Evolutionary conservation across 2,888 invertebrate species (phyloP).

Genomic region (Trachelus stipa): DNA sequence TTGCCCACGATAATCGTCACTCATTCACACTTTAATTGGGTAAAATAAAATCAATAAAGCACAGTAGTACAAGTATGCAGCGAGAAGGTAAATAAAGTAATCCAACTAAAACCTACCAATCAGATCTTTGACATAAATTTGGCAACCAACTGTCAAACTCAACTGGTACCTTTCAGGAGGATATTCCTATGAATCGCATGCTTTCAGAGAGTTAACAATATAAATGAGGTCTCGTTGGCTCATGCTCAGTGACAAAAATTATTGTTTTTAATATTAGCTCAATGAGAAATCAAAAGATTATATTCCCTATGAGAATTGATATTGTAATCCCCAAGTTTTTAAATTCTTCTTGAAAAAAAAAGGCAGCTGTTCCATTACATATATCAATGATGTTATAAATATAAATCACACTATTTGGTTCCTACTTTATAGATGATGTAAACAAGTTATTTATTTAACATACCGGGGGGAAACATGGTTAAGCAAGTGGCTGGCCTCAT

Average conservation of each 20-base stretch:
- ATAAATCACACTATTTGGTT: neutral
- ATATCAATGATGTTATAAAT: neutral
- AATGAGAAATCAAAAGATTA: neutral
- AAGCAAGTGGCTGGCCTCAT: slow-evolving; percentile 65
- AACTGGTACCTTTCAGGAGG: neutral
- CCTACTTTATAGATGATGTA: neutral
- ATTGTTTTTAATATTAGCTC: neutral
- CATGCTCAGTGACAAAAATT: neutral
- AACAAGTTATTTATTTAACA: slow-evolving; percentile 36
- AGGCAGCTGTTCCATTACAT: neutral
- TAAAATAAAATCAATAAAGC: neutral
- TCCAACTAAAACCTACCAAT: neutral
- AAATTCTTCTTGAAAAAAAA: neutral
- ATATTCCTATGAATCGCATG: neutral
- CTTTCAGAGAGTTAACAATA: neutral
- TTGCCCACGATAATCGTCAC: neutral
- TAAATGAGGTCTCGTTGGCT: neutral
- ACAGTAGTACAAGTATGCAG: neutral
- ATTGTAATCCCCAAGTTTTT: neutral
- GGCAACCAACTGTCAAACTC: neutral
- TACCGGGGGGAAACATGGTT: slow-evolving; percentile 64
- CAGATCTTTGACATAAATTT: neutral
- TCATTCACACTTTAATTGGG: neutral
- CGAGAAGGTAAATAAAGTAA: neutral
- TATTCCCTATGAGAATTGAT: neutral